Evolutionary conservation across 1,140 invertebrate species (phyloP), one percentile per base, ranked within the genome.

Genomic region (Andrena cerasifolii): DNA sequence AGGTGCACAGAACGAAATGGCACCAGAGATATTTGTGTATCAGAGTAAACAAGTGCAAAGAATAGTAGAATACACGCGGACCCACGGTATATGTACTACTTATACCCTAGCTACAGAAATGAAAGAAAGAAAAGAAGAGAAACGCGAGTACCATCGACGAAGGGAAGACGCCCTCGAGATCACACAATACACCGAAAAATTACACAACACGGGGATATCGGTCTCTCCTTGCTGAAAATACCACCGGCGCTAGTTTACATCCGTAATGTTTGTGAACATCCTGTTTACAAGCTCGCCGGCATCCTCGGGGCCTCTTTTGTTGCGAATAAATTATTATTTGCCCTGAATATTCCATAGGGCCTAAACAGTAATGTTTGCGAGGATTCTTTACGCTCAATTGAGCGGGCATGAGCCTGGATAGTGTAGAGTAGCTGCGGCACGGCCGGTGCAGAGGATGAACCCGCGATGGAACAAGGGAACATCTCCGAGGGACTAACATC

Each of bases 401-500:
- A 76, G 24, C 36, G 8, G 26, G 49, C 24, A 33, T n/a, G 65
- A 67, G 40, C 54, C 43, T 75, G 62, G 40, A 59, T 51, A 70
- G 53, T 16, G 28, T 14, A n/a, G 1, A n/a, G n/a, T n/a, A n/a
- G n/a, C n/a, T n/a, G n/a, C n/a, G n/a, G n/a, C n/a, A n/a, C n/a
- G n/a, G n/a, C n/a, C 24, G 24, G 26, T 3, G 12, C 63, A 43
- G 16, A 36, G 62, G 62, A 54, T n/a, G 47, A 53, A 24, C 18
- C 72, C 24, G 43, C 16, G 72, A 66, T 31, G 63, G 62, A 47
- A 43, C 14, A 58, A 58, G 85, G 36, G 47, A 74, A 53, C 56
- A 47, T 68, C 63, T 72, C 43, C 67, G 49, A 54, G 63, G 53
- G 45, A n/a, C 36, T 49, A 78, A 73, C 84, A 85, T 85, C 84